A percentile compares a stretch with the other conserved stretches of the same genome.
Conservation (phyloP, 1,140 invertebrate genomes). For the Eumeta japonica region DNA sequence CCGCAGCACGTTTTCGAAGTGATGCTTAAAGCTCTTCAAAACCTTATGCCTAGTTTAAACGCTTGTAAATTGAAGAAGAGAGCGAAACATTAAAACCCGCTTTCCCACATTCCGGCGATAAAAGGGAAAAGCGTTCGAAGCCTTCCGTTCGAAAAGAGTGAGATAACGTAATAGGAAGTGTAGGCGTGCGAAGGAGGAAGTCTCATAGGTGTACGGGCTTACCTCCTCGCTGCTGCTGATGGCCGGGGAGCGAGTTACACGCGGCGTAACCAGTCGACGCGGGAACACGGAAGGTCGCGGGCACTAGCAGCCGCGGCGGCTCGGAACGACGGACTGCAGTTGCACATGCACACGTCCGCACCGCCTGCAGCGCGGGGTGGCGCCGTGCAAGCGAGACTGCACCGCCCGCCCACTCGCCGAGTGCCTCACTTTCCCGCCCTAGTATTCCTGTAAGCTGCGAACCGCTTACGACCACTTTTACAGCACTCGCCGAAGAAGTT, state of each 20-base stretch:
- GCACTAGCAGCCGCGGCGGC: constrained; percentile 35
- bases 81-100: constrained; percentile 50
- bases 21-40: too few relatives aligned
- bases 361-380: constrained; percentile 46
- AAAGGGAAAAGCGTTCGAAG: constrained; percentile 48
- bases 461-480: too few relatives aligned
- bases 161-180: constrained; percentile 22
- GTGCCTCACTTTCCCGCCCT: constrained; percentile 54
- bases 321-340: constrained; percentile 40
- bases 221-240: constrained; percentile 34
- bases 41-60: too few relatives aligned
- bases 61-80: constrained; percentile 53
- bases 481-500: too few relatives aligned
- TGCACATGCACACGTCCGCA: constrained; percentile 37
- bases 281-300: too few relatives aligned
- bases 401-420: constrained; percentile 48
- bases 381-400: constrained; percentile 51
- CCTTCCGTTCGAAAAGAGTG: constrained; percentile 17
- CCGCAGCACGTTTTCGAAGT: too few relatives aligned
- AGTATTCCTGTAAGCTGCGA: constrained; percentile 32
- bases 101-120: constrained; percentile 53
- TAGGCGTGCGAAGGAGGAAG: constrained; percentile 26
- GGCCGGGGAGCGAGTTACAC: constrained; percentile 50
- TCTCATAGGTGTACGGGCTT: constrained; percentile 40
- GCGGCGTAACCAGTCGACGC: constrained; percentile 37